phyloP scores from a whole-genome alignment of 2,888 invertebrate genomes.

The Drosophila prostipennis region DNA sequence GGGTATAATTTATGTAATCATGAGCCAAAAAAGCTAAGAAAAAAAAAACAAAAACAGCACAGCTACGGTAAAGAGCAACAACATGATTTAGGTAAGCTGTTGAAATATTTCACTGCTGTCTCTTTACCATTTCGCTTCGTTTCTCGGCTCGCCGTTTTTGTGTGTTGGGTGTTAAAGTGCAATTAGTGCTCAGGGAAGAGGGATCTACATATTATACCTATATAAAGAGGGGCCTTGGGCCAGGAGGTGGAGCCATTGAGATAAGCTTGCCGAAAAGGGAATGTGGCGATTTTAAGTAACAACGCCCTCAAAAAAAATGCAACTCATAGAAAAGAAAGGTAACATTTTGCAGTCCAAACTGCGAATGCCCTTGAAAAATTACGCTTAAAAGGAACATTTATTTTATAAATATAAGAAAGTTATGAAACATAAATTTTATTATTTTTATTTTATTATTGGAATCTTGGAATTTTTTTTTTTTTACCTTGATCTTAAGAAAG shows the following conservation, averaged over 20 bases:
- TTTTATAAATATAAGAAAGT: too few relatives aligned
- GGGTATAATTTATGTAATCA: slow-evolving; percentile 70
- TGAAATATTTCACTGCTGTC: slow-evolving; percentile 52
- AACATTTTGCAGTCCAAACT: background rate
- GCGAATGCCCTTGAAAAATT: background rate
- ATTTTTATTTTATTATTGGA: too few relatives aligned
- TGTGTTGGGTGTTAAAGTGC: slow-evolving; percentile 65
- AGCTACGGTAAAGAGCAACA: slow-evolving; percentile 28
- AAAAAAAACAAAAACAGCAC: slow-evolving; percentile 16
- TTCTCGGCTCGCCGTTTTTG: slow-evolving; percentile 13
- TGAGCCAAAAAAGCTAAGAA: slow-evolving; percentile 32
- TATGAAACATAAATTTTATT: too few relatives aligned
- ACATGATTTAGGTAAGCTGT: slow-evolving; percentile 58
- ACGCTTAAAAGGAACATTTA: background rate
- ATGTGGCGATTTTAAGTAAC: slow-evolving; percentile 14
- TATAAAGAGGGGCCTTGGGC: slow-evolving; percentile 1
- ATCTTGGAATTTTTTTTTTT: too few relatives aligned
- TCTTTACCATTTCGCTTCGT: slow-evolving; percentile 32
- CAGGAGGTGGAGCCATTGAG: background rate
- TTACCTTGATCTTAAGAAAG: too few relatives aligned
- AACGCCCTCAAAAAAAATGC: slow-evolving; percentile 45
- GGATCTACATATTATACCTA: slow-evolving; percentile 9
- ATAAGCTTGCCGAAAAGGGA: slow-evolving; percentile 39
- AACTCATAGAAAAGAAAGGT: slow-evolving; percentile 6
- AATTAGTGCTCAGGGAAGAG: slow-evolving; percentile 53